These are phyloP conservation scores for Antitype chi DNA, from an alignment of 2,888 invertebrate species.

Conservation along the genomic window DNA sequence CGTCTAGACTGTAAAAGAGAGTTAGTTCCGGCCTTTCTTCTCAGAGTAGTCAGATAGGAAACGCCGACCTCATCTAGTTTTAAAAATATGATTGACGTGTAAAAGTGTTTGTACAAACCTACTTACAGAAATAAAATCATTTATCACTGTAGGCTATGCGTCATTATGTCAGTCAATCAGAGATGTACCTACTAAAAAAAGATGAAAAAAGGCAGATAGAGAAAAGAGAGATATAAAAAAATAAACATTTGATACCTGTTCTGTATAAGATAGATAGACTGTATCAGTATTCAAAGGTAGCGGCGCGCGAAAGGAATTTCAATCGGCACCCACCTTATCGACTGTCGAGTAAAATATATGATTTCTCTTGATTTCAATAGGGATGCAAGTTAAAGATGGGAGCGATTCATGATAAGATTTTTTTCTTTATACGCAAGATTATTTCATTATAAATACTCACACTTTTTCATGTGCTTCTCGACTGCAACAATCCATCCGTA, in stretches of 20 bases:
- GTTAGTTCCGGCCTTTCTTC: no score
- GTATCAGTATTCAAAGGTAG: slow-evolving; percentile 61
- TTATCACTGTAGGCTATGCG: not conserved
- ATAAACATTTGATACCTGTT: slow-evolving; percentile 46
- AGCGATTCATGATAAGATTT: slow-evolving; percentile 23
- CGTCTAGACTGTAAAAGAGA: no score
- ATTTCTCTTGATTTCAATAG: slow-evolving; percentile 58
- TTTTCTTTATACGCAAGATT: not conserved
- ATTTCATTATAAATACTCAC: no score
- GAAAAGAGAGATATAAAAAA: not conserved
- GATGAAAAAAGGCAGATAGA: not conserved
- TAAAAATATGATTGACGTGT: no score
- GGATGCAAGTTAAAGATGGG: not conserved
- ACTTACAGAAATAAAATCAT: no score
- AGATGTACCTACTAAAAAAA: no score
- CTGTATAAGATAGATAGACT: slow-evolving; percentile 37
- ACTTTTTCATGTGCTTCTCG: no score
- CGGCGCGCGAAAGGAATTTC: slow-evolving; percentile 61
- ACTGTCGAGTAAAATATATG: slow-evolving; percentile 62
- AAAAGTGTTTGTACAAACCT: no score
- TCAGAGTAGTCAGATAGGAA: no score
- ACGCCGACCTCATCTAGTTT: no score
- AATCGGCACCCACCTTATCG: slow-evolving; percentile 61
- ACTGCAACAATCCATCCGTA: no score
- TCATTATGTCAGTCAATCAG: not conserved